Evolutionary conservation across 2,888 invertebrate genomes (phyloP), one percentile per base, ranked within the genome.

Genomic region (Rhaphigaster nebulosa): DNA sequence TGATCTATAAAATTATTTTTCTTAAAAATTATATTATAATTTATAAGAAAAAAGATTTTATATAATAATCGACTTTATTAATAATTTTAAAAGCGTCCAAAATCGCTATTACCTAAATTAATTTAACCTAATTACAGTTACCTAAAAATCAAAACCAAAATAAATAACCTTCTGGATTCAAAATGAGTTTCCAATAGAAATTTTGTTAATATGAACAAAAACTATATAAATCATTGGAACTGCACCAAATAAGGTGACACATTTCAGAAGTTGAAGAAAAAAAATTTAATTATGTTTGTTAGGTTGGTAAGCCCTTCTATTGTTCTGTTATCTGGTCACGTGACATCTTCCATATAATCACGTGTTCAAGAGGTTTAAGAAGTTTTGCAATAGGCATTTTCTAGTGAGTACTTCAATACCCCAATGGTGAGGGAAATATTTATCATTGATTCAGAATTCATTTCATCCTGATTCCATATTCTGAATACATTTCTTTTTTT

Each of bases 261-360:
- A 20, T 34, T 84, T 84, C 13, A 84, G 84, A 84, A n/a, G 84
- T 23, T 45, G 84, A 45, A 50, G 45, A 45, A 84, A 84, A 80
- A 80, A 84, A 84, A 84, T 15, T 45, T 38, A 80, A 80, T 80
- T 80, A 80, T 80, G 45, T 84, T 84, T 84, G 84, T 84, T 3
- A 50, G 26, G 26, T 84, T 45, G n/a, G 84, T 84, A 84, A 84
- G 84, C 84, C 84, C 84, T 84, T 26, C 45, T 84, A 84, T 84
- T 45, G 84, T 84, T 45, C 84, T 84, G 84, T 84, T 84, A 84
- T 84, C 84, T 13, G n/a, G 41, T 45, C 84, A 84, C 84, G 84
- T 84, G 84, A 45, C 84, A 45, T 26, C 84, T 45, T 84, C 84
- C 84, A 84, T 84, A 84, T 84, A 84, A 84, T 84, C 84, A 84